Conservation (phyloP, 1,140 invertebrate genomes). For the Anastatus disparis region DNA sequence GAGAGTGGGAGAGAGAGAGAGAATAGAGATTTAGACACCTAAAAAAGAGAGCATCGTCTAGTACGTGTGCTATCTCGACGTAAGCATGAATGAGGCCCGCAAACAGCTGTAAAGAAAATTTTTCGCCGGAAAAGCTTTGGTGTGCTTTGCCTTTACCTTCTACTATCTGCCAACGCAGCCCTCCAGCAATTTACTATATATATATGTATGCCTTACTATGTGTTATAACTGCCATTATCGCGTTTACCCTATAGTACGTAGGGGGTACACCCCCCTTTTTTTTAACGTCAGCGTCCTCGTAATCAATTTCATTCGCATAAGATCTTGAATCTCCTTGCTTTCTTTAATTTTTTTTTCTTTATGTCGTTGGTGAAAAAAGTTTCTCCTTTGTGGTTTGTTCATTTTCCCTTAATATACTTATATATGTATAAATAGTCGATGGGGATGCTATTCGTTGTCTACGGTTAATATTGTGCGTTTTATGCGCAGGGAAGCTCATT, state of each 20-base stretch:
- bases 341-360: not conserved
- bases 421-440: not conserved
- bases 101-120: conserved; percentile 63
- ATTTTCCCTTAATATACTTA: no score
- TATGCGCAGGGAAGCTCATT: not conserved
- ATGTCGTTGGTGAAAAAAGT: not conserved
- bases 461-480: not conserved
- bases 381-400: no score
- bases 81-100: conserved; percentile 34
- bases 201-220: no score
- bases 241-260: no score
- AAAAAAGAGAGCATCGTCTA: not conserved
- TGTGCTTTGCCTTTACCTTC: no score
- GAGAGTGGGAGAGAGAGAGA: no score
- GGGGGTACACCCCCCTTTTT: no score
- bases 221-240: conserved; percentile 42
- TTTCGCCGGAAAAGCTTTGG: conserved; percentile 41
- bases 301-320: no score
- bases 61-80: conserved; percentile 57
- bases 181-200: no score
- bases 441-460: no score
- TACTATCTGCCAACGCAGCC: conserved; percentile 50
- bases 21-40: conserved; percentile 6
- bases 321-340: not conserved
- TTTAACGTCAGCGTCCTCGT: not conserved